Base-by-base conservation (phyloP, 2,888 invertebrate species). In the Drosophila anomelani region DNA sequence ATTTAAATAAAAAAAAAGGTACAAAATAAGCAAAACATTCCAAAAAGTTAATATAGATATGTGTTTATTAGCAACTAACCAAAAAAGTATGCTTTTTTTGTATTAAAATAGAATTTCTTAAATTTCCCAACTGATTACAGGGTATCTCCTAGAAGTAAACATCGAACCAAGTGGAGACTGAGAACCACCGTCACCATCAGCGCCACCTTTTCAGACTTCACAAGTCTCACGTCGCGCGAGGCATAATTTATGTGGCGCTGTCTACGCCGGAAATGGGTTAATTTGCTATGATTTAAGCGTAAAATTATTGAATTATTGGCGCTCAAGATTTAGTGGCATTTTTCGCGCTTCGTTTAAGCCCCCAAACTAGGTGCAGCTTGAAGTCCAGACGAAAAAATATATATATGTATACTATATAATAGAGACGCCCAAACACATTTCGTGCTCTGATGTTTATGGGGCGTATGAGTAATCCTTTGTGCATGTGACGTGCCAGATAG, bases 281-380 rank as follows among this genome's bases (percentile, higher is more conserved):
- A 88, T 89, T 89, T 89, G 86, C 86, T 83, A 88, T 90, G 88
- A 88, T 85, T 88, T 88, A 90, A 88, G 86, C 84, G 89, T 84
- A 79, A 90, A 90, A 90, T 90, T 89, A 88, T 90, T 89, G 89
- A 84, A 88, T 90, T 88, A 89, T 86, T 86, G 85, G 88, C 75
- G 62, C 69, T 73, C 60, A 76, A 70, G 87, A 86, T 75, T 78
- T 78, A 78, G 60, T 81, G 76, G 75, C 61, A 55, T 57, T 78
- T 76, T 75, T 76, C 68, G 70, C 71, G 71, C 77, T 73, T 70
- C 61, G 70, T 15, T 67, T 89, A 49, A 68, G 26, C 39, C 3
- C 49, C 44, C 34, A 47, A 54, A 58, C 62, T 74, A 89, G 85
- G 87, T 88, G 86, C 39, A 41, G 74, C 46, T 17, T 4, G 47